Base-by-base conservation (phyloP, 2,888 invertebrate species). In the Beris morrisii region DNA sequence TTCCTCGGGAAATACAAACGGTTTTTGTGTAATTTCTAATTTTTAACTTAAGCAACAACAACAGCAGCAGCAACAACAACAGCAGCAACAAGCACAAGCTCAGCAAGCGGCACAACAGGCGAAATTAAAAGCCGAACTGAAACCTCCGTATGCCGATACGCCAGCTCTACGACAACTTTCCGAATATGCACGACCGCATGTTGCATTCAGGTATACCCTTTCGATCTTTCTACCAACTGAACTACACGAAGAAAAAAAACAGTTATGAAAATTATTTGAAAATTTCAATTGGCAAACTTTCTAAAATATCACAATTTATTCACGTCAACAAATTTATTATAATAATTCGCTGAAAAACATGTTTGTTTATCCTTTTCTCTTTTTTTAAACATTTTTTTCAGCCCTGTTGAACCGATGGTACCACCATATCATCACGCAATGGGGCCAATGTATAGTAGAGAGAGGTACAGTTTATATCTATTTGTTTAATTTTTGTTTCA, bases 101-200 rank as follows among this genome's bases (percentile, higher is more conserved):
- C 79, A 82, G 65, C 82, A 84, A 75, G 82, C 83, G 7, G 82
- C 83, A 52, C 81, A 82, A 72, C 81, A 81, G 68, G 81, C 81
- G 7, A 81, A 81, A 73, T 69, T 81, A 48, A 93, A 93, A 76
- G 88, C 91, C 1, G 92, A 92, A 73, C 84, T 88, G 5, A 93
- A 93, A 77, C 92, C 93, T 2, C 92, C 93, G 0, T 95, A 93
- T 77, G 90, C 91, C 3, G 96, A 97, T 77, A 96, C 97, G 0
- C 96, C 97, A 0, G 96, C 97, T 2, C 82, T 97, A 69, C 85
- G 96, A 46, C 95, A 96, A 78, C 83, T 97, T 73, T 88, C 90
- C 0, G 97, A 97, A 78, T 96, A 96, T 78, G 95, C 95, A 6
- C 84, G 96, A 71, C 96, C 97, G 0, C 96, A 96, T 78, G 92